Evolutionary conservation across 2,888 invertebrate species (phyloP).

Genomic region (Polylopha cassiicola): DNA sequence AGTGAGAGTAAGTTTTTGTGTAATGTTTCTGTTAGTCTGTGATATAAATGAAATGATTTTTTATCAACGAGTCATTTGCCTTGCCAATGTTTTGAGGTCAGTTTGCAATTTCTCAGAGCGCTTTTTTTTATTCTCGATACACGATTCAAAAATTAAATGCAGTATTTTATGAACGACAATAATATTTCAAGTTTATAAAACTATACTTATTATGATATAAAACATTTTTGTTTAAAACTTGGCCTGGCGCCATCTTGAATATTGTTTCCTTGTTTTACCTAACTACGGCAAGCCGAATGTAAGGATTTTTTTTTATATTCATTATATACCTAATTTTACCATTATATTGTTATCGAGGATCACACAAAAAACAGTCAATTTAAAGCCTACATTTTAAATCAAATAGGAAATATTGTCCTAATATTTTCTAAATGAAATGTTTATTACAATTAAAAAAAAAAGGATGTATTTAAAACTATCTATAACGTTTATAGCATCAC

Average conservation of each 20-base stretch:
- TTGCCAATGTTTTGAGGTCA: constrained; percentile 32
- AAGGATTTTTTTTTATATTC: too few relatives aligned
- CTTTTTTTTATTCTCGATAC: neutral
- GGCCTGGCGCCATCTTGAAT: too few relatives aligned
- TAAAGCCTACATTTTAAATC: constrained; percentile 4
- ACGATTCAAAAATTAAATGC: constrained; percentile 6
- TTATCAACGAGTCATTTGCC: constrained; percentile 58
- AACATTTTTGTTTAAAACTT: neutral
- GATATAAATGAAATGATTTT: constrained; percentile 62
- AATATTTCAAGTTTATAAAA: constrained; percentile 2
- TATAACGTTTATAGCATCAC: constrained; percentile 10
- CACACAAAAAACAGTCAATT: constrained; percentile 14
- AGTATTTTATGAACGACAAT: constrained; percentile 4
- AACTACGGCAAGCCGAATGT: too few relatives aligned
- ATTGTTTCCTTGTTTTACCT: too few relatives aligned
- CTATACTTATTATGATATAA: neutral
- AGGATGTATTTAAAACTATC: constrained; percentile 9
- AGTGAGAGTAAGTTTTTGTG: constrained; percentile 55
- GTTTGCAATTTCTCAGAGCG: constrained; percentile 1
- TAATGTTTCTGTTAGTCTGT: constrained; percentile 71
- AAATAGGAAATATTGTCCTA: constrained; percentile 5
- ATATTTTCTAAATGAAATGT: constrained; percentile 14
- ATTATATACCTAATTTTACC: too few relatives aligned
- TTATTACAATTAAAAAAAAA: constrained; percentile 6
- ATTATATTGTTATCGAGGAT: too few relatives aligned